Evolutionary conservation across 2,797 vertebrate genomes (phyloP).

Genomic region (Halcyon chelicuti): DNA sequence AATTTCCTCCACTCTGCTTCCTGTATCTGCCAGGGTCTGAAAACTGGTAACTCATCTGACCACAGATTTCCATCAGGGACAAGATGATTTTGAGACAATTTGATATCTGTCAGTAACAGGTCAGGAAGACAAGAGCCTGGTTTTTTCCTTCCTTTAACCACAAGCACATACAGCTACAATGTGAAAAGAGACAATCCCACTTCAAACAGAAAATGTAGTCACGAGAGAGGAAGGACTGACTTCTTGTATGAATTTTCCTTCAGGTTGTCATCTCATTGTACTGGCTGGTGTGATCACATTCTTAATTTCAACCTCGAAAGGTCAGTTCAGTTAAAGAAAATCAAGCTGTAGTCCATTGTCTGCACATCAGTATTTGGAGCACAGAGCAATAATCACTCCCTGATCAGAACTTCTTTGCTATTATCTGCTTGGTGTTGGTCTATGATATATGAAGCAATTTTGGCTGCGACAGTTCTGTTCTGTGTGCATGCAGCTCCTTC

Average conservation of each 20-base stretch:
- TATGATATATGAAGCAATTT: conserved; percentile 77
- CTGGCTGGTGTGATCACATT: neutral
- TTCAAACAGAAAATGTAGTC: neutral
- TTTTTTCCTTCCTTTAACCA: neutral
- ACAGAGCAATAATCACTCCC: conserved; percentile 61
- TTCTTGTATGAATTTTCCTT: neutral
- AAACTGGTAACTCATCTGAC: neutral
- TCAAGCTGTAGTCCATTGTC: neutral
- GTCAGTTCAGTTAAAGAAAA: conserved; percentile 31
- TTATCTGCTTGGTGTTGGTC: conserved; percentile 68
- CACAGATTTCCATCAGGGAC: neutral
- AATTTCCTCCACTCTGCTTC: neutral
- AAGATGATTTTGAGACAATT: neutral
- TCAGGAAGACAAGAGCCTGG: neutral
- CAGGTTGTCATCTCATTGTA: neutral
- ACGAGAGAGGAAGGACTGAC: neutral
- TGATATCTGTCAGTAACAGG: neutral
- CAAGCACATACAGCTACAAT: neutral
- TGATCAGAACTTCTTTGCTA: conserved; percentile 66
- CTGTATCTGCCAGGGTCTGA: neutral
- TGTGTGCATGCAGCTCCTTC: conserved; percentile 14
- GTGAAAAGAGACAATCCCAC: neutral
- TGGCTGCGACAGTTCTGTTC: conserved; percentile 53
- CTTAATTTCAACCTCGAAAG: conserved; percentile 35
- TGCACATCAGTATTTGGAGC: conserved; percentile 45